Percentiles rank a stretch among this genome's conserved stretches.
phyloP scores from a whole-genome alignment of 2,797 vertebrate genomes.

The Valencia hispanica region DNA sequence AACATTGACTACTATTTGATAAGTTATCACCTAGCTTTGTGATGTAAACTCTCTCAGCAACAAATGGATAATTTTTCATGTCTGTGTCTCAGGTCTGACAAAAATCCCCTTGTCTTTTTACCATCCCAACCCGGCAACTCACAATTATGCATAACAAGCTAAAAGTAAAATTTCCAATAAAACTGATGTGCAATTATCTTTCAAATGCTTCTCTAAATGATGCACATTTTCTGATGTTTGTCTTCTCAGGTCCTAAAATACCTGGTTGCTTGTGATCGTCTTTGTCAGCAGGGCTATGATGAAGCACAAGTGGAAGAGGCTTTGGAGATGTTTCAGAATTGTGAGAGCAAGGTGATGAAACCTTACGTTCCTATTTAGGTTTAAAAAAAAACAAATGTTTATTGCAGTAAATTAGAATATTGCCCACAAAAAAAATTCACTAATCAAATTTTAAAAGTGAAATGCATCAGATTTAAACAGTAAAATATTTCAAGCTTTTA shows the following conservation, averaged over 20 bases:
- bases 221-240: neutral
- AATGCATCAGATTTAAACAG: no score
- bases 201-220: neutral
- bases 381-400: neutral
- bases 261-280: conserved; percentile 84
- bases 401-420: neutral
- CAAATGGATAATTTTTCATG: neutral
- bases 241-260: conserved; percentile 88
- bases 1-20: neutral
- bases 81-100: neutral
- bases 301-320: conserved; percentile 93
- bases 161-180: neutral
- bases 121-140: no score
- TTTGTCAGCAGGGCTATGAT: conserved; percentile 89
- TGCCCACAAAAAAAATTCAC: no score
- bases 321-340: conserved; percentile 98
- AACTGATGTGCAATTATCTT: neutral
- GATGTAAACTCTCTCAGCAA: neutral
- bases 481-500: no score
- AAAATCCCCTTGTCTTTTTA: neutral
- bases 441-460: no score
- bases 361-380: neutral
- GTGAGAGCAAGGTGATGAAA: conserved; percentile 88
- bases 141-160: neutral
- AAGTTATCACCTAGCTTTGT: neutral